A percentile compares a stretch with the other conserved stretches of the same genome.
phyloP scores from a whole-genome alignment of 1,140 invertebrate species.

The Drosophila dunni region DNA sequence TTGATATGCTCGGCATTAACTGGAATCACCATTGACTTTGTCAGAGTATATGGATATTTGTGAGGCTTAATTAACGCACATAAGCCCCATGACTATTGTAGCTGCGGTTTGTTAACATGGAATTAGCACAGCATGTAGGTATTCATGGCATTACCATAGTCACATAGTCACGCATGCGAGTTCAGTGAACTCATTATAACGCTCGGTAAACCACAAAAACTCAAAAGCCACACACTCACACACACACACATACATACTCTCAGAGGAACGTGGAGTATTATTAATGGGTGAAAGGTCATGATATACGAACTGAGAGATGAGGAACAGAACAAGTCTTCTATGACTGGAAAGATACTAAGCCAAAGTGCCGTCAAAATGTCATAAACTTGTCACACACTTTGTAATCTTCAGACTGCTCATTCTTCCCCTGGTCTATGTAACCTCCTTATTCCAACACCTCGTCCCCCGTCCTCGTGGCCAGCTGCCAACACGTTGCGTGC shows the following conservation, averaged over 20 bases:
- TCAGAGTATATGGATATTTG: background rate
- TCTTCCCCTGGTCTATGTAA: too few relatives aligned
- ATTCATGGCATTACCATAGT: conserved; percentile 43
- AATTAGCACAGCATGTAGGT: conserved; percentile 13
- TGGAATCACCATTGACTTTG: background rate
- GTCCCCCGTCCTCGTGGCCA: conserved; percentile 44
- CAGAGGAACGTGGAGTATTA: conserved; percentile 48
- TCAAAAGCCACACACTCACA: background rate
- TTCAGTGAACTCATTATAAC: conserved; percentile 74
- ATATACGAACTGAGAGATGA: conserved; percentile 26
- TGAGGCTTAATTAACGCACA: conserved; percentile 22
- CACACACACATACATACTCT: background rate
- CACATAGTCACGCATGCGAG: conserved; percentile 60
- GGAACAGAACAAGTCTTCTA: conserved; percentile 5
- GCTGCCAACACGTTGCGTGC: conserved; percentile 55
- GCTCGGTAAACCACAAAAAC: conserved; percentile 50
- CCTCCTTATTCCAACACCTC: too few relatives aligned
- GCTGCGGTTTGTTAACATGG: conserved; percentile 5
- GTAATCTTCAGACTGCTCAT: conserved; percentile 56
- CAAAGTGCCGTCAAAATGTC: conserved; percentile 74
- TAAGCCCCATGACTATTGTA: conserved; percentile 3
- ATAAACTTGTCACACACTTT: conserved; percentile 79
- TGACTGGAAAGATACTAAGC: conserved; percentile 25
- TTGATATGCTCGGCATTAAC: background rate
- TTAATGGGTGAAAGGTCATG: conserved; percentile 62